These are phyloP conservation scores for Agriopis aurantiaria DNA, from an alignment of 2,888 invertebrate species.

Conservation along the genomic window DNA sequence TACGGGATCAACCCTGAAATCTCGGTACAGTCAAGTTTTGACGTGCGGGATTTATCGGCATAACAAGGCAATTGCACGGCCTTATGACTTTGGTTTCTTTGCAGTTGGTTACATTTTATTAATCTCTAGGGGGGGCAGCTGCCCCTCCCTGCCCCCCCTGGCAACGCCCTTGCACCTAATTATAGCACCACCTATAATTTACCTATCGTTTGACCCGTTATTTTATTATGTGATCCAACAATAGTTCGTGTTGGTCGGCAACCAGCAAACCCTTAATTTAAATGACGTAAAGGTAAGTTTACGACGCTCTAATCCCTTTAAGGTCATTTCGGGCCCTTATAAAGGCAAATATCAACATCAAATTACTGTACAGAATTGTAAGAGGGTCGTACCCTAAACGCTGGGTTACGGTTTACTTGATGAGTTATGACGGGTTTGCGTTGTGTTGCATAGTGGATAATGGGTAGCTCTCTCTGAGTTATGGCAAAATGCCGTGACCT, in stretches of 20 bases:
- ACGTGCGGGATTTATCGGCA: no score
- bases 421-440: constrained; percentile 20
- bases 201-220: not conserved
- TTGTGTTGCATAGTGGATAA: constrained; percentile 8
- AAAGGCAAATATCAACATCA: constrained; percentile 37
- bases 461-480: not conserved
- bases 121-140: no score
- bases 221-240: not conserved
- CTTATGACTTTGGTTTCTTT: no score
- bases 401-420: constrained; percentile 20
- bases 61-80: no score
- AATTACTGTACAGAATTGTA: constrained; percentile 35
- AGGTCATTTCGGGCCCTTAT: constrained; percentile 32
- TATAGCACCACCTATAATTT: no score
- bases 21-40: no score
- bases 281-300: constrained; percentile 35
- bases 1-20: no score
- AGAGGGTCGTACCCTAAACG: constrained; percentile 29
- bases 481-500: not conserved
- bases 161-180: no score
- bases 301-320: constrained; percentile 33
- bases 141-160: no score
- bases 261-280: constrained; percentile 33
- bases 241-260: constrained; percentile 8
- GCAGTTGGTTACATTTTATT: no score